These are phyloP conservation scores for Pseudomyrmex concolor DNA, from an alignment of 1,140 invertebrate genomes.

Conservation along the genomic window DNA sequence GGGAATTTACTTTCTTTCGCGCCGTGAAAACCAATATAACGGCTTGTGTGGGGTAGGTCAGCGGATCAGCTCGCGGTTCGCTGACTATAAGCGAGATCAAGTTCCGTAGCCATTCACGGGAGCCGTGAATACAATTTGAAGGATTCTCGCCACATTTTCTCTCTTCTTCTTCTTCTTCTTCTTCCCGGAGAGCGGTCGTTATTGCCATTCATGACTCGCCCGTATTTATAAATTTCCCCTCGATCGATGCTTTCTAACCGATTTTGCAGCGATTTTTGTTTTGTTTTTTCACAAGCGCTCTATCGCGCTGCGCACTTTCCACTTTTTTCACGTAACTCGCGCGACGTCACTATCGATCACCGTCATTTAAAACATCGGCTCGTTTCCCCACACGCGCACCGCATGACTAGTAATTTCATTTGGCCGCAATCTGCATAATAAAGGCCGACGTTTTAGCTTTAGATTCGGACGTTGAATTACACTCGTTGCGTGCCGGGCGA, in stretches of 20 bases:
- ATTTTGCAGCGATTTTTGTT: background rate
- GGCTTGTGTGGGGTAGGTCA: slow-evolving; percentile 46
- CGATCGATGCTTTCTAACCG: background rate
- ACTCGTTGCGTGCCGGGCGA: slow-evolving; percentile 47
- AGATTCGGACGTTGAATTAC: slow-evolving; percentile 60
- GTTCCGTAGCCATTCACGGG: slow-evolving; percentile 9
- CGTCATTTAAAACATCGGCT: slow-evolving; percentile 34
- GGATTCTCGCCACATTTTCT: slow-evolving; percentile 8
- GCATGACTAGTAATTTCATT: slow-evolving; percentile 56
- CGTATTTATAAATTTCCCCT: background rate
- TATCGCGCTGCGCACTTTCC: background rate
- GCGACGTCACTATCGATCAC: slow-evolving; percentile 51
- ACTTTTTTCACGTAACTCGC: slow-evolving; percentile 36
- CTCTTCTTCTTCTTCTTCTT: too few relatives aligned
- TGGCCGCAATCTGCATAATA: slow-evolving; percentile 60
- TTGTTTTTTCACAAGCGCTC: background rate
- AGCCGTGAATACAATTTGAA: slow-evolving; percentile 41
- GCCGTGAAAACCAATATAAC: slow-evolving; percentile 64
- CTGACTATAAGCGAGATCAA: slow-evolving; percentile 50
- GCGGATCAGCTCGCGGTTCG: slow-evolving; percentile 57
- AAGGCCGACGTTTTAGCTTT: slow-evolving; percentile 51
- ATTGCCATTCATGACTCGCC: slow-evolving; percentile 21
- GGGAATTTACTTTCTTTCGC: slow-evolving; percentile 59
- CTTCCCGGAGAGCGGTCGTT: background rate
- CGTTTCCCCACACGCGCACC: slow-evolving; percentile 30